These are phyloP conservation scores for Caenorhabditis zanzibari DNA, from an alignment of 2,888 invertebrate species.

Conservation along the genomic window DNA sequence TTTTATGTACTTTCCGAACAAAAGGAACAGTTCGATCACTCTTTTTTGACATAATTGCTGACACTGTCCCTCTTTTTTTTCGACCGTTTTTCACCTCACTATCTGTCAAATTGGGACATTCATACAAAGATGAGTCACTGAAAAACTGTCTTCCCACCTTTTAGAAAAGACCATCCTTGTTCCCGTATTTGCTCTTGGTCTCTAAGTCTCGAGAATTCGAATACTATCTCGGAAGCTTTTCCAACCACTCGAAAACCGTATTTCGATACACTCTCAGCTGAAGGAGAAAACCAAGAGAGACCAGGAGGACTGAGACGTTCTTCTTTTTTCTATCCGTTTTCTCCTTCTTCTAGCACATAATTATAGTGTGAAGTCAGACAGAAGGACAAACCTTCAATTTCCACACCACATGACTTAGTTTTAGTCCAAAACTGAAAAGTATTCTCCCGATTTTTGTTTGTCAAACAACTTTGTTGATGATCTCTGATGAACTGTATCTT, in stretches of 20 bases:
- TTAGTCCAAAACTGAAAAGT: conserved; percentile 16
- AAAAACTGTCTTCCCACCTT: conserved; percentile 36
- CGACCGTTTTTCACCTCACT: background rate
- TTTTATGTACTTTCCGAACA: background rate
- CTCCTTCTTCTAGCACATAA: conserved; percentile 34
- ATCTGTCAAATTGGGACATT: conserved; percentile 19
- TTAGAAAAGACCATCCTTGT: conserved; percentile 34
- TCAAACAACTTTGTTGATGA: conserved; percentile 46
- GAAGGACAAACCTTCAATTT: conserved; percentile 13
- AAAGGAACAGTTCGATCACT: conserved; percentile 2
- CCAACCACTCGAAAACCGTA: conserved; percentile 57
- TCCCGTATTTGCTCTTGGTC: conserved; percentile 40
- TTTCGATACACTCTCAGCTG: conserved; percentile 46
- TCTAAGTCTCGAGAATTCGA: conserved; percentile 37
- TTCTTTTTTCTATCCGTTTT: conserved; percentile 6
- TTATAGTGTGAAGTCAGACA: conserved; percentile 20
- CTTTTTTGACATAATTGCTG: background rate
- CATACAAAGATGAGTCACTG: conserved; percentile 47
- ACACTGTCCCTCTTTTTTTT: background rate
- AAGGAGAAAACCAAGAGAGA: conserved; percentile 10
- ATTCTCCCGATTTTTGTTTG: conserved; percentile 19
- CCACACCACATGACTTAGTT: conserved; percentile 7
- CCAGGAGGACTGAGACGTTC: conserved; percentile 19
- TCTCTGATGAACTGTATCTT: conserved; percentile 32
- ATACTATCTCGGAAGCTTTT: conserved; percentile 39